Evolutionary conservation across 2,888 invertebrate genomes (phyloP), one percentile per base, ranked within the genome.

Genomic region (Archips xylosteana): DNA sequence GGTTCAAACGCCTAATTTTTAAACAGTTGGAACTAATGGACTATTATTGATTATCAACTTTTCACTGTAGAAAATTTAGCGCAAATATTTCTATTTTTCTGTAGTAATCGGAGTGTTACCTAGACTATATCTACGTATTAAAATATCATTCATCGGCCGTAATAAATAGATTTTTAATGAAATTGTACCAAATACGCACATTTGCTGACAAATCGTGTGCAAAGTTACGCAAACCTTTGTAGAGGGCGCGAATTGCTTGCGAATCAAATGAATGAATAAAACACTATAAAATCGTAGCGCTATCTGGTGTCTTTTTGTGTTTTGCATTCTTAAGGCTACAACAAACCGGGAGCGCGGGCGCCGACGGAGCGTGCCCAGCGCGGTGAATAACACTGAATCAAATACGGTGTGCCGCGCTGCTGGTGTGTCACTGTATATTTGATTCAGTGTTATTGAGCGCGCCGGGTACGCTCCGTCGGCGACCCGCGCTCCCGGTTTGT

Each of bases 141-240:
- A 47, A 66, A 65, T 64, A 47, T 59, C 12, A 8, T 57, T 68
- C 49, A 34, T 6, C 10, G 23, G 6, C 12, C 39, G 57, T 39
- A 68, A 49, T 63, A 59, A 59, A 32, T 63, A 68, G 63, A 23
- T 57, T 9, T 3, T 57, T 59, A 63, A 62, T 59, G 57, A 63
- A 57, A 47, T 67, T 68, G 67, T 73, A 68, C 68, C 72, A 73
- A 73, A 73, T 47, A 68, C 68, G 62, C 57, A 63, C 45, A 67
- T n/a, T 45, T 51, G 63, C 57, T 39, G 47, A 59, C 15, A 23
- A 61, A 54, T 67, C 54, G 34, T 12, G 5, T 54, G 47, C 49
- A 42, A 71, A 36, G 13, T 36, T 36, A 45, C 57, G 23, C 36
- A 49, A 45, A 34, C 3, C 1, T 32, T 57, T 57, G 57, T 57